Conservation (phyloP, 2,797 vertebrate species). For the Rousettus madagascariensis region DNA sequence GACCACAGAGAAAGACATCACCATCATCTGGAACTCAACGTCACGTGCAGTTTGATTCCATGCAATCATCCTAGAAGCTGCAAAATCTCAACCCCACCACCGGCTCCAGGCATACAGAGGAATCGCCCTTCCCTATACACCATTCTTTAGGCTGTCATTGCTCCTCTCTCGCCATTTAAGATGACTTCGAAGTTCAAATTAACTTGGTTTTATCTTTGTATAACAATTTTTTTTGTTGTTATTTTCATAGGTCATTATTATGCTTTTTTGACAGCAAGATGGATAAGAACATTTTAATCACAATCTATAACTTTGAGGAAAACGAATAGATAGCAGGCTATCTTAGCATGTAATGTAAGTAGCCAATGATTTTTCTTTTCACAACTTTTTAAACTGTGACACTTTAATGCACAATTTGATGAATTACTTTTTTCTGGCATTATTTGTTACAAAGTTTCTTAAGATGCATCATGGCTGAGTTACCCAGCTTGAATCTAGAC, state of each 20-base stretch:
- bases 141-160: background rate
- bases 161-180: background rate
- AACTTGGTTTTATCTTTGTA: background rate
- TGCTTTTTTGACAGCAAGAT: background rate
- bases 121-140: background rate
- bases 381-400: background rate
- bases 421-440: constrained; percentile 32
- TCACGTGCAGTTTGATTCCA: background rate
- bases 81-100: background rate
- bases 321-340: background rate
- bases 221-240: background rate
- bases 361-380: background rate
- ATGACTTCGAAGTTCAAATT: background rate
- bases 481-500: constrained; percentile 18
- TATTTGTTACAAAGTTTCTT: constrained; percentile 43
- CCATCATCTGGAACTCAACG: background rate
- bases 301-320: constrained; percentile 7
- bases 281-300: background rate
- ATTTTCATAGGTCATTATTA: background rate
- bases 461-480: constrained; percentile 50
- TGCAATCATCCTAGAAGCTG: background rate
- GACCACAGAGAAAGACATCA: background rate
- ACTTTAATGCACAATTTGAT: constrained; percentile 27
- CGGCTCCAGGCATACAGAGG: background rate
- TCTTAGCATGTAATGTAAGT: background rate